Evolutionary conservation across 2,797 vertebrate genomes (phyloP), one percentile per base, ranked within the genome.

Genomic region (Xiphorhynchus erythropygius): DNA sequence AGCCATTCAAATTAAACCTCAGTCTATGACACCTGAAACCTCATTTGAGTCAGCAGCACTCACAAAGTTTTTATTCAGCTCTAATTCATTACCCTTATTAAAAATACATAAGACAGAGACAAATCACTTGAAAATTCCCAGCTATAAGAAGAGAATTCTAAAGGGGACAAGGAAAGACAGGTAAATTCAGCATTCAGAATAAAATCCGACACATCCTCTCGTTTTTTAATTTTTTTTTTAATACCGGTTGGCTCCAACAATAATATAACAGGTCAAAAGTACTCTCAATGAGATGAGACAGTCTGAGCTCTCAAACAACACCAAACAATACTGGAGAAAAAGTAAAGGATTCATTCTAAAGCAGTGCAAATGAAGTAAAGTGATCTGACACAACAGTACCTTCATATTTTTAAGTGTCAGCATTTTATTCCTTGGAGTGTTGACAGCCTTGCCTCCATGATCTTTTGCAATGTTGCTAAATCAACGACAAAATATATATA

Each of bases 101-200:
- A 84, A 82, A 93, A 70, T 53, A 23, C 5, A n/a, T 19, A 86
- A 74, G 24, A 11, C 57, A 71, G 57, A 50, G 81, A 80, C 21
- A 7, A 57, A 42, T 30, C n/a, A 39, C 13, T 47, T 63, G 47
- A 6, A 71, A 68, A 55, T 24, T 71, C 18, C 49, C 17, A 62
- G 42, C 19, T 46, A 1, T 32, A 44, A 44, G 39, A 70, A 93
- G 32, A 70, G 67, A 77, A 85, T 6, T 50, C 64, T 53, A 73
- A 85, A 71, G 30, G 5, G 1, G 2, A 22, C 52, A 74, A 92
- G 57, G 88, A 86, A 96, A 93, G 27, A 87, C 74, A 92, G 35
- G 32, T n/a, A 87, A 96, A 96, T 84, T 87, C 56, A 91, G 90
- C 32, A 62, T 78, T 19, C 81, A 70, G 27, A 32, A 71, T 52